Evolutionary conservation across 2,797 vertebrate genomes (phyloP), one percentile per base, ranked within the genome.

Genomic region (Phylloscopus collybita): DNA sequence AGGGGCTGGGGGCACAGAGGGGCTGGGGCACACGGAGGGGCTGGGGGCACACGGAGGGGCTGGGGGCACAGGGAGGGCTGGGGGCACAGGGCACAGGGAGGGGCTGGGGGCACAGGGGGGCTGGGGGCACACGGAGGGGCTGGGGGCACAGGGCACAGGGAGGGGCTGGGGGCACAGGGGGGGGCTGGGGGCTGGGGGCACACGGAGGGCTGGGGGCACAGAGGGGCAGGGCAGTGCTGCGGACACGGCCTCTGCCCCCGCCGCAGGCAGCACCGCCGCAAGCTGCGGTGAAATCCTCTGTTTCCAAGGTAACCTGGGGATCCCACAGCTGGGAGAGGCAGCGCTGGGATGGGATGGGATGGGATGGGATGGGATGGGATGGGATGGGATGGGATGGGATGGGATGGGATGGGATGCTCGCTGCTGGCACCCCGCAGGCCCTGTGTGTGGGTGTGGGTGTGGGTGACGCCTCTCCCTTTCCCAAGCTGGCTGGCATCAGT

Each of bases 281-380:
- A 56, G 45, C 36, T 64, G 71, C 62, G 7, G 18, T 0, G 0
- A 90, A 92, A 90, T 84, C 53, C 54, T 29, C 44, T 1, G 27
- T 95, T 96, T 92, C 91, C 88, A 93, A 44, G 88, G 91, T 36
- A 90, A 92, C 27, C 0, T 18, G 69, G 56, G 86, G 49, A 91
- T 72, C 40, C 81, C 72, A 34, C 32, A 57, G 86, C 60, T 73
- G 64, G 79, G 79, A 86, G 26, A 56, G 53, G 60, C 56, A 61
- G 78, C 17, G 53, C 36, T 64, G 74, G 40, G 78, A n/a, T 16
- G n/a, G 60, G 54, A 67, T 64, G 74, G 40, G 78, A n/a, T 16
- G n/a, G 60, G 54, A 67, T 67, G 66, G 80, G 57, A 50, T 34
- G 26, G 40, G 78, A n/a, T 16, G n/a, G 60, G 54, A 67, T 67